Conservation (phyloP, 2,888 invertebrate species). For the Oscheius myriophilus region DNA sequence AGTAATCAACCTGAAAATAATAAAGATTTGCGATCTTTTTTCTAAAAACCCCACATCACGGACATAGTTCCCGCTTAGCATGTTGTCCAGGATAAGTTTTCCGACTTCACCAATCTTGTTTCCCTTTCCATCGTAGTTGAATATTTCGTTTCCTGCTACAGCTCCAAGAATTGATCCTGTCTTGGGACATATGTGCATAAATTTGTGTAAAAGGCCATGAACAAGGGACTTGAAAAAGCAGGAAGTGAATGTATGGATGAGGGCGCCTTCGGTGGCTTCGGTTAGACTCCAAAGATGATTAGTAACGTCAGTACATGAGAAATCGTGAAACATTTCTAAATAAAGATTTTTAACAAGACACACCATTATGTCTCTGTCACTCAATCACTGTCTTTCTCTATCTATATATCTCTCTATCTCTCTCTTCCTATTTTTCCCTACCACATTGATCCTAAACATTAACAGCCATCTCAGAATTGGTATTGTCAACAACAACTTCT, state of each 20-base stretch:
- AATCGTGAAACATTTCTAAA: too few relatives aligned
- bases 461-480: too few relatives aligned
- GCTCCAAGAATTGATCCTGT: constrained; percentile 65
- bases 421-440: too few relatives aligned
- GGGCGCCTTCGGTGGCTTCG: constrained; percentile 53
- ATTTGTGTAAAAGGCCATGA: constrained; percentile 59
- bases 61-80: constrained; percentile 68
- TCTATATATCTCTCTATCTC: too few relatives aligned
- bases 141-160: constrained; percentile 68
- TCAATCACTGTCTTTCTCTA: too few relatives aligned
- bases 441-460: too few relatives aligned
- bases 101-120: constrained; percentile 66
- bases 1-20: constrained; percentile 65
- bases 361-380: constrained; percentile 26
- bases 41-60: constrained; percentile 51
- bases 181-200: too few relatives aligned
- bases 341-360: too few relatives aligned
- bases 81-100: constrained; percentile 69
- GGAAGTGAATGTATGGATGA: constrained; percentile 47
- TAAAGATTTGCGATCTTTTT: neutral
- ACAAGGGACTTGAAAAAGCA: constrained; percentile 56
- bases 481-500: too few relatives aligned
- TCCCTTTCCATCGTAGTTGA: constrained; percentile 65
- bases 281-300: constrained; percentile 56
- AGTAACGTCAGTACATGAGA: too few relatives aligned